Percentiles rank a stretch among this genome's conserved stretches.
Conservation (phyloP, 2,113 vertebrate species). For the Planiliza haematocheilus region DNA sequence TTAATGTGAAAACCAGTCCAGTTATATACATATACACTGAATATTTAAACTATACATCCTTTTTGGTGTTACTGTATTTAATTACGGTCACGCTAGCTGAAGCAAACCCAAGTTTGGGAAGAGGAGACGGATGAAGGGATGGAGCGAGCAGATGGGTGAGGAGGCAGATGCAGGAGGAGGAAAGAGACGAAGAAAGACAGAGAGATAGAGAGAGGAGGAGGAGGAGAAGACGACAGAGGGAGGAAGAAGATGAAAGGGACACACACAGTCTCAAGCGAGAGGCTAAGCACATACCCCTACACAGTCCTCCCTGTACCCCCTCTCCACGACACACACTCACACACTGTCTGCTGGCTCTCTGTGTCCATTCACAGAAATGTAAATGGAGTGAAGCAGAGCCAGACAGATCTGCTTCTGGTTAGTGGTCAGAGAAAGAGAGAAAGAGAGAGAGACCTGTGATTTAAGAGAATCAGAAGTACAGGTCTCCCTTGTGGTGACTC, state of each 20-base stretch:
- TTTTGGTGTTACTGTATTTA: neutral
- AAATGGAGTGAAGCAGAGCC: conserved; percentile 59
- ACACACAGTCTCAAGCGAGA: neutral
- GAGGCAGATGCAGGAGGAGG: neutral
- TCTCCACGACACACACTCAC: conserved; percentile 22
- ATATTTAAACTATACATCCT: neutral
- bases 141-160: conserved; percentile 23
- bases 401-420: conserved; percentile 60
- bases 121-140: neutral
- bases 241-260: conserved; percentile 26
- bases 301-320: too few species aligned
- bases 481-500: too few species aligned
- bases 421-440: conserved; percentile 17
- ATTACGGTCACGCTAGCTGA: neutral
- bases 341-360: conserved; percentile 35
- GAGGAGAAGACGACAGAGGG: neutral
- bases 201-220: neutral
- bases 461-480: neutral
- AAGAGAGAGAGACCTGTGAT: neutral
- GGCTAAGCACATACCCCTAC: too few species aligned
- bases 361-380: conserved; percentile 72
- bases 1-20: neutral
- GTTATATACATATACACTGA: too few species aligned
- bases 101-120: conserved; percentile 8
- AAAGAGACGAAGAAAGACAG: neutral